Base-by-base conservation (phyloP, 2,888 invertebrate species). In the Uropetala carovei region DNA sequence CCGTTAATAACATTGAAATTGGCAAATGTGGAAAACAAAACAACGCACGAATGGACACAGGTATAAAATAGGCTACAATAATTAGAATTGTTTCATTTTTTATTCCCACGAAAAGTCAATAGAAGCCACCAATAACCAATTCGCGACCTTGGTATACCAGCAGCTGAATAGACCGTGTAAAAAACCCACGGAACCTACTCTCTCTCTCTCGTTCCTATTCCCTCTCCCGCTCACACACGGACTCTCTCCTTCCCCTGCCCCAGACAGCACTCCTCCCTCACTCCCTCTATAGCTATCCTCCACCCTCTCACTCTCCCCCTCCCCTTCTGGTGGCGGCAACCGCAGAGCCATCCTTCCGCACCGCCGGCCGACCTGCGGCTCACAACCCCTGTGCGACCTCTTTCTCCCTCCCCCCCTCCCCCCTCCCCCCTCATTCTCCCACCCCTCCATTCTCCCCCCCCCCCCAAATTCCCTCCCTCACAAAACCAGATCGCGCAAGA, bases 301-400 rank as follows among this genome's bases (percentile, higher is more conserved):
- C 9, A 10, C 64, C 14, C n/a, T 8, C 13, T 14, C 64, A n/a
- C n/a, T n/a, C n/a, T n/a, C n/a, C n/a, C n/a, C 43, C 43, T 43
- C 68, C 68, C 22, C n/a, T 18, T 18, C 68, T 18, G 68, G 68
- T 18, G 68, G 68, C 22, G 22, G 75, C 13, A 27, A 75, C 75
- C 75, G 27, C 75, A 75, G 75, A 75, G 10, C 75, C 75, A 75
- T 13, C 75, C 75, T 75, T 75, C 75, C 75, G 75, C 75, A 75
- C 75, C 75, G 27, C 13, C 22, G 68, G 68, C 68, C 68, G 68
- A 68, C 68, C 68, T 68, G 18, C 64, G 64, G 64, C 68, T 68
- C 75, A 9, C 13, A 75, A 5, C 75, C 75, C 75, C 27, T 43
- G 5, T 5, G 43, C 43, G 43, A 43, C 43, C 43, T 43, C 43